Evolutionary conservation across 2,797 vertebrate species (phyloP).

Genomic region (Anniella stebbinsi): DNA sequence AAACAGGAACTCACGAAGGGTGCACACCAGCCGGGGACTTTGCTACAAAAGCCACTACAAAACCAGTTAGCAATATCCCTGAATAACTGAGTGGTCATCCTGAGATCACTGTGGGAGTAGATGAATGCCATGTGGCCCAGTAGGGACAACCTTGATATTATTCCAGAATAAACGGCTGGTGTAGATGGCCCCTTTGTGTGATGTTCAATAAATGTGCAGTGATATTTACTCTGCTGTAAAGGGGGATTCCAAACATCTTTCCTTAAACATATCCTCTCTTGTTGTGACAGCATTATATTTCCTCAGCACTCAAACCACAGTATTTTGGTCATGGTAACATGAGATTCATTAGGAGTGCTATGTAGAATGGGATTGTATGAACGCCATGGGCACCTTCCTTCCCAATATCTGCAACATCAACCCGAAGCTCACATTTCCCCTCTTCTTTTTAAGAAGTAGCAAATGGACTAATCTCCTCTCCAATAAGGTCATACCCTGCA

Average conservation of each 20-base stretch:
- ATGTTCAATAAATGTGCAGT: conserved; percentile 33
- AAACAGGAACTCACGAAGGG: no score
- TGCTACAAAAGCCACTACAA: no score
- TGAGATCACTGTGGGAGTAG: no score
- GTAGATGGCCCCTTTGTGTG: no score
- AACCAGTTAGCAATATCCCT: no score
- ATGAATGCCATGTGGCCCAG: no score
- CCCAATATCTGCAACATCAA: background rate
- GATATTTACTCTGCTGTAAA: background rate
- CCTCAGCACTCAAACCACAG: background rate
- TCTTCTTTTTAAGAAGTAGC: background rate
- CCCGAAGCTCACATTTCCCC: background rate
- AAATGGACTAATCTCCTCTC: background rate
- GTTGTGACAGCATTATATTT: background rate
- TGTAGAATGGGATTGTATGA: background rate
- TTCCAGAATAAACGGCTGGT: no score
- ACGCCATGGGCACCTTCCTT: background rate
- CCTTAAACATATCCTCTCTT: background rate
- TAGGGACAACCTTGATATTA: no score
- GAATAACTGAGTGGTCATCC: no score
- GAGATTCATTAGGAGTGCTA: background rate
- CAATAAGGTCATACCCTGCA: background rate
- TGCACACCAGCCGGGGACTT: no score
- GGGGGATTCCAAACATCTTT: background rate
- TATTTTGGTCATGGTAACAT: background rate